Evolutionary conservation across 2,888 invertebrate genomes (phyloP), one percentile per base, ranked within the genome.

Genomic region (Troilus luridus): DNA sequence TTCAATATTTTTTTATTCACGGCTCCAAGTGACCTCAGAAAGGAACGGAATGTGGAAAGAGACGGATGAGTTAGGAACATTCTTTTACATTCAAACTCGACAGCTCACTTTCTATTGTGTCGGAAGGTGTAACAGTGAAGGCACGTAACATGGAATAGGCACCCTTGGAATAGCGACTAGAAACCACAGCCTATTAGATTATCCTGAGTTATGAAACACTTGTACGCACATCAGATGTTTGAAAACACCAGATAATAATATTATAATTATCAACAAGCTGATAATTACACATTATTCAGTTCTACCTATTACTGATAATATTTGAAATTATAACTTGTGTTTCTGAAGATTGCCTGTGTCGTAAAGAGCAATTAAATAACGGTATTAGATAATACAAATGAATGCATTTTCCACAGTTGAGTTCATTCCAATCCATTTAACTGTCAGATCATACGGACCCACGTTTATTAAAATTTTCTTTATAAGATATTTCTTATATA

Each of bases 61-160:
- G 21, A n/a, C n/a, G 2, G 27, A 67, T 1, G 67, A 24, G 27
- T 77, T 77, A 41, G 8, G 72, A 77, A 27, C 27, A 17, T 77
- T 77, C 41, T 41, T 77, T 77, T 41, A 27, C 72, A 77, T 77
- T 77, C 72, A 77, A 19, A 27, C 17, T 0, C 27, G 27, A 77
- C 72, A 77, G 41, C 72, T 77, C 72, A 41, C 72, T 77, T 77
- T 77, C 72, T 77, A 77, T 77, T 77, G 72, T 77, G 72, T 77
- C 41, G 72, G 27, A 77, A 77, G 72, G 0, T 77, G 72, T 41
- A 77, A 77, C 10, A 77, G 72, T 41, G 41, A 19, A 77, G 72
- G 19, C 41, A 77, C 72, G 72, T 77, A 77, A 77, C 72, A 6
- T 0, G 41, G 41, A 19, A 27, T 19, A 77, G 41, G 0, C 10